Evolutionary conservation across 2,888 invertebrate species (phyloP), one percentile per base, ranked within the genome.

Genomic region (Leptopilina myrica): DNA sequence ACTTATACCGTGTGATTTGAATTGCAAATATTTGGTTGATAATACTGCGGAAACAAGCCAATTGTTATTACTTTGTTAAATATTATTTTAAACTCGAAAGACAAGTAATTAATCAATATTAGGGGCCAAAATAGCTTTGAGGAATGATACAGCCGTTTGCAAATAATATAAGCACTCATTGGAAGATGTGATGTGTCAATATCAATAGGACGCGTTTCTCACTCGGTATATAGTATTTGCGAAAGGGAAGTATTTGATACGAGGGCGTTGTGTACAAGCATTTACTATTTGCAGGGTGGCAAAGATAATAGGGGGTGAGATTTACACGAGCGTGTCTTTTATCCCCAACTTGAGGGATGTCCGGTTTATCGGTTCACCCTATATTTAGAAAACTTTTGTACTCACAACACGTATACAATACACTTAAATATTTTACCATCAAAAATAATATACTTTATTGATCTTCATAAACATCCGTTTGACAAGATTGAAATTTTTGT

Each of bases 241-340:
- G 4, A 79, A 73, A 76, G 79, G 56, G 46, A 15, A 40, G 53
- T 20, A n/a, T 73, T 77, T 76, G 81, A 79, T 73, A 77, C 82
- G 76, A 81, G 87, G 87, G 87, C 87, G 88, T 87, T 84, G 83
- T 84, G 86, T 86, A 88, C 87, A 88, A 86, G 88, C 87, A 88
- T 88, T 87, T 86, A 88, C 89, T 88, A 87, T 88, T 89, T 88
- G 84, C 86, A 82, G 87, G 86, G 86, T 88, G 86, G 86, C 86
- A 87, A 81, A 87, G 89, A 89, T 88, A 89, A 88, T 89, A 87
- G 84, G 83, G 85, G 86, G 85, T 85, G 88, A 88, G 88, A 89
- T 89, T 89, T 89, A 89, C 80, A 85, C 79, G 84, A 81, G 82
- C 80, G 80, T 84, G 85, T 85, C 81, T 84, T 85, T 85, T 83